Conservation (phyloP, 2,888 invertebrate species). For the Plagodis dolabraria region DNA sequence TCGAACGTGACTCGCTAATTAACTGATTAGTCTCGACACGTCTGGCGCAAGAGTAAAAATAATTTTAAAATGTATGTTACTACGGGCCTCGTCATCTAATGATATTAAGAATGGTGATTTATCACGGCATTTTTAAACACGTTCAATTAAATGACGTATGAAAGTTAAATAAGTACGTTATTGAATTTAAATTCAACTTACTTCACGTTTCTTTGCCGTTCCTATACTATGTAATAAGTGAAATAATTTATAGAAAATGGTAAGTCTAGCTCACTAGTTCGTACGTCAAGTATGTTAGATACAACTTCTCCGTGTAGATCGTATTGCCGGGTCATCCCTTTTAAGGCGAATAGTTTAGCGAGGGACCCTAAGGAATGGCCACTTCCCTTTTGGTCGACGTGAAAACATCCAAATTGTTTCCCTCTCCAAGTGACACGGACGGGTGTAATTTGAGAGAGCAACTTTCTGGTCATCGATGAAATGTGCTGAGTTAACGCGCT, state of each 20-base stretch:
- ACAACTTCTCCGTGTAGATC: conserved; percentile 39
- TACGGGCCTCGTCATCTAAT: not conserved
- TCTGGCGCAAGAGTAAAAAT: not conserved
- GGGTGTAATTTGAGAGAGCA: conserved; percentile 60
- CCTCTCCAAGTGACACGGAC: conserved; percentile 52
- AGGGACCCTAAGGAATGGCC: conserved; percentile 60
- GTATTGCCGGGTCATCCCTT: conserved; percentile 45
- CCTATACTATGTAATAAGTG: too few relatives aligned
- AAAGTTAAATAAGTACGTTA: too few relatives aligned
- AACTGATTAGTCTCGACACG: conserved; percentile 52
- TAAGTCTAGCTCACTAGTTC: conserved; percentile 26
- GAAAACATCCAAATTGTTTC: conserved; percentile 70
- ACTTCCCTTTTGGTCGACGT: conserved; percentile 53
- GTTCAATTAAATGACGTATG: not conserved
- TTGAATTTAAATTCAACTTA: too few relatives aligned
- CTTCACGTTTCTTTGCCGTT: too few relatives aligned
- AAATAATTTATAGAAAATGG: conserved; percentile 2
- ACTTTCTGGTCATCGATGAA: conserved; percentile 58
- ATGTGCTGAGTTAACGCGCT: conserved; percentile 54
- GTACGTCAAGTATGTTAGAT: conserved; percentile 37
- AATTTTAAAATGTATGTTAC: not conserved
- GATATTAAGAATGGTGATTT: not conserved
- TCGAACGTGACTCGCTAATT: conserved; percentile 60
- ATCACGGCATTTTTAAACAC: not conserved
- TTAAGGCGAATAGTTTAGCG: conserved; percentile 67